A percentile compares a stretch with the other conserved stretches of the same genome.
These are phyloP conservation scores for Trachops cirrhosus DNA, from an alignment of 2,797 vertebrate species.

Conservation along the genomic window DNA sequence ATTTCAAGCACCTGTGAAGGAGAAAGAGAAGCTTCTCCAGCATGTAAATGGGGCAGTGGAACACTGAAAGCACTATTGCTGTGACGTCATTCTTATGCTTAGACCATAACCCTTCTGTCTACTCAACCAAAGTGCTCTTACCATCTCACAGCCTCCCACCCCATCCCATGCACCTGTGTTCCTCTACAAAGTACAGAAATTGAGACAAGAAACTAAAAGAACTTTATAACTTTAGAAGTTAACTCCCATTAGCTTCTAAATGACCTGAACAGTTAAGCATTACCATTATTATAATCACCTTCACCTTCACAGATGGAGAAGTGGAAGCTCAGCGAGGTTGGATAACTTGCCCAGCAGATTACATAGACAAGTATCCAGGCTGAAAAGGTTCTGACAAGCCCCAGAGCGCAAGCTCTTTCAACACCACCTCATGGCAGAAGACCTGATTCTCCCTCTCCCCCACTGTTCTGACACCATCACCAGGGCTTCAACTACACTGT, in stretches of 20 bases:
- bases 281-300: neutral
- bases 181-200: neutral
- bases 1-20: neutral
- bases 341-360: neutral
- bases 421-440: neutral
- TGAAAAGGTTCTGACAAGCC: neutral
- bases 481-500: neutral
- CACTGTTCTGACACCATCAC: accelerated
- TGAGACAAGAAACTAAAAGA: neutral
- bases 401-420: neutral
- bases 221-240: too few relatives aligned
- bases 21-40: neutral
- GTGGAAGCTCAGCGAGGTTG: neutral
- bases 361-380: neutral
- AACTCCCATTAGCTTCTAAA: neutral
- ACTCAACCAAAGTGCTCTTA: neutral
- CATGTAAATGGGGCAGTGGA: neutral
- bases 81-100: neutral
- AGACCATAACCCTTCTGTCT: neutral
- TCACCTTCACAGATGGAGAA: neutral
- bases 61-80: neutral
- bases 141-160: neutral
- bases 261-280: neutral
- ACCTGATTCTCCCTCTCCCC: neutral
- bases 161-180: neutral